Evolutionary conservation across 2,113 vertebrate genomes (phyloP).

Genomic region (Brevimyrus niger): DNA sequence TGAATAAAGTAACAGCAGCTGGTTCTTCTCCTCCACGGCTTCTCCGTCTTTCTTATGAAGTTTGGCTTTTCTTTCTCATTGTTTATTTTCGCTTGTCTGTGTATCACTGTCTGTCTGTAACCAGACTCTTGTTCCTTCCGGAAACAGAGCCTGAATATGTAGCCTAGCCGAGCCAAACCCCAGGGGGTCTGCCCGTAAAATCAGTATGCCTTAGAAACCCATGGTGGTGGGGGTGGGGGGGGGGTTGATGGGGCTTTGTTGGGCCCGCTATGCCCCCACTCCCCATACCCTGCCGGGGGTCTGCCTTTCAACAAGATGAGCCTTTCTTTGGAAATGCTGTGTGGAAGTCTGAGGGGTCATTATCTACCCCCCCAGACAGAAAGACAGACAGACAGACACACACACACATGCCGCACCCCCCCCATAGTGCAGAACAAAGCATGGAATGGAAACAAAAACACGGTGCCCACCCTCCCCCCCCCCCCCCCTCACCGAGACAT

Average conservation of each 20-base stretch:
- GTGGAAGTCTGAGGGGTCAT: constrained; percentile 16
- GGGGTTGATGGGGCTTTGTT: constrained; percentile 2
- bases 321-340: constrained; percentile 10
- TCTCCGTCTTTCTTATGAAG: not conserved
- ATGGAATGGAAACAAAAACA: constrained; percentile 4
- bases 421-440: not conserved
- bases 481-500: not conserved
- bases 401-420: not conserved
- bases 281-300: not conserved
- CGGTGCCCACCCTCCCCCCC: not conserved
- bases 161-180: not conserved
- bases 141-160: constrained; percentile 1
- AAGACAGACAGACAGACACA: no score
- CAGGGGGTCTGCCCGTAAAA: not conserved
- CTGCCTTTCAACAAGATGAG: not conserved
- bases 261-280: not conserved
- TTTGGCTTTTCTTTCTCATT: not conserved
- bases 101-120: not conserved
- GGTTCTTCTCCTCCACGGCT: not conserved
- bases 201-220: not conserved
- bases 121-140: not conserved
- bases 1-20: not conserved
- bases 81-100: not conserved
- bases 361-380: not conserved
- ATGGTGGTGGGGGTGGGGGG: not conserved